These are phyloP conservation scores for Channa maculata DNA, from an alignment of 2,113 vertebrate genomes.

Conservation along the genomic window DNA sequence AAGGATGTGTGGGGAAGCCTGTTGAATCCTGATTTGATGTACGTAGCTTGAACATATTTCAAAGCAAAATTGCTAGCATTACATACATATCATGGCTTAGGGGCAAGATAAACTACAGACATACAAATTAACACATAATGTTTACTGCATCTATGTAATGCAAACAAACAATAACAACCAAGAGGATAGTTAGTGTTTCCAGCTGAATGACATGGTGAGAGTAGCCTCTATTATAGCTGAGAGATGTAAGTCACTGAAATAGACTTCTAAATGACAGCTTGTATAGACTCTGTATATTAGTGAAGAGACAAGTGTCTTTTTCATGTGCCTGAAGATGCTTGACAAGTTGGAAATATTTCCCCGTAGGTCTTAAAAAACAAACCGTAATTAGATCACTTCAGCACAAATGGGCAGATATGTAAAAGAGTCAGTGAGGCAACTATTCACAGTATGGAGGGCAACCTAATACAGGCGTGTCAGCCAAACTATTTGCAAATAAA, in stretches of 20 bases:
- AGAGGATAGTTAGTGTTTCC: slow-evolving; percentile 23
- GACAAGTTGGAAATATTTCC: slow-evolving; percentile 63
- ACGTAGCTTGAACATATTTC: not conserved
- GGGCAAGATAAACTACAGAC: not conserved
- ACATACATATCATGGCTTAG: not conserved
- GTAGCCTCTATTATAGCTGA: slow-evolving; percentile 41
- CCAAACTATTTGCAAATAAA: slow-evolving; percentile 21
- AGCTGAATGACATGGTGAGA: slow-evolving; percentile 13
- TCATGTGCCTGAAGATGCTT: slow-evolving; percentile 55
- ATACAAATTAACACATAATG: slow-evolving; percentile 1
- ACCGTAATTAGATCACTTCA: slow-evolving; percentile 69
- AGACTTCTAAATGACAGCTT: slow-evolving; percentile 68
- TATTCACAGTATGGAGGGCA: slow-evolving; percentile 25
- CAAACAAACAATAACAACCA: not conserved
- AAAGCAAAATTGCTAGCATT: not conserved
- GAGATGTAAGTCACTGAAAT: slow-evolving; percentile 56
- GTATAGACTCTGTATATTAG: slow-evolving; percentile 62
- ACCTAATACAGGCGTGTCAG: slow-evolving; percentile 15
- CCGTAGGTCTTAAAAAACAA: slow-evolving; percentile 55
- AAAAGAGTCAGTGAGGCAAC: slow-evolving; percentile 44
- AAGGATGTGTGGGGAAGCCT: slow-evolving; percentile 25
- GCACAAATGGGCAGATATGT: slow-evolving; percentile 59
- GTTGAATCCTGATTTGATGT: slow-evolving; percentile 37
- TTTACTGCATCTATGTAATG: slow-evolving; percentile 17
- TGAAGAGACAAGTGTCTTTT: slow-evolving; percentile 57